Evolutionary conservation across 1,140 invertebrate species (phyloP), one percentile per base, ranked within the genome.

Genomic region (Paraescarpia echinospica): DNA sequence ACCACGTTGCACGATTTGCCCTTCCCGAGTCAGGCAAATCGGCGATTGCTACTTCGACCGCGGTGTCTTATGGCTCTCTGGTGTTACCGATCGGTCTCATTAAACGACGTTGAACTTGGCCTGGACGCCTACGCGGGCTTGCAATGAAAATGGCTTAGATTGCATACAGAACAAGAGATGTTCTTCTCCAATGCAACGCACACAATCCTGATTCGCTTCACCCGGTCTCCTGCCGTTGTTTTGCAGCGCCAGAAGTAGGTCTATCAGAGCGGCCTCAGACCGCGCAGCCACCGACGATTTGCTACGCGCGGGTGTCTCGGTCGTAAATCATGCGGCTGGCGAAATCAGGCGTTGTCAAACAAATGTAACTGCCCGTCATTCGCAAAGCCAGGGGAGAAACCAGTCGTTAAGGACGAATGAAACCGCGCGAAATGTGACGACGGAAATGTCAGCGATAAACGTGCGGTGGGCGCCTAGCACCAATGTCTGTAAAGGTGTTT

Each of bases 281-380:
- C 27, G 59, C 12, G 59, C 59, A 27, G 9, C 22, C 8, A 0
- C 59, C 59, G 22, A 18, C 22, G 18, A 77, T 77, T 77, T 31
- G 59, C 9, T 18, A 14, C 59, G 89, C n/a, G 33, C 31, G 91
- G 91, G 14, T n/a, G 33, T 92, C 89, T 77, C 31, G 88, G 22
- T 41, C 22, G 91, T 91, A 91, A 35, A 92, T 41, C 91, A 93
- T 89, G 59, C 35, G 2, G 9, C 59, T 51, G 22, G 27, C 59
- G 59, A 77, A 91, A 90, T 89, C 77, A 92, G 4, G 41, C n/a
- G 31, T 92, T 89, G 31, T 41, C 14, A 93, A 88, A 88, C 33
- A 33, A 41, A 91, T 5, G 35, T 91, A 59, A 48, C 59, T 91
- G 35, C 14, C 90, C 90, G 22, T 41, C 59, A 31, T 9, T 59